Evolutionary conservation across 2,113 vertebrate species (phyloP).

Genomic region (Coreoperca whiteheadi): DNA sequence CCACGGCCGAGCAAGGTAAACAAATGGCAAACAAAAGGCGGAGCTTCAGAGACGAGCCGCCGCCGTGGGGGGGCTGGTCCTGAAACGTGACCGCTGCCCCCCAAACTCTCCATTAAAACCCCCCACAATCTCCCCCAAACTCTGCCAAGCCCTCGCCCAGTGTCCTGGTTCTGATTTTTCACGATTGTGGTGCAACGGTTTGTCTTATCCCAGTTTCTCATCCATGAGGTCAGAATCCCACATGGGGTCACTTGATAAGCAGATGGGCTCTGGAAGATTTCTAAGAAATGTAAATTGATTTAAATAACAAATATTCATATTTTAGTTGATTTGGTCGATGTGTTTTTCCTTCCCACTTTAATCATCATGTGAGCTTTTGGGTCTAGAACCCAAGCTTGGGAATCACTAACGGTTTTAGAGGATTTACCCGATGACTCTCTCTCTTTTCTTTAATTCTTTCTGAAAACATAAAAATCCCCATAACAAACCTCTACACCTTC

Average conservation of each 20-base stretch:
- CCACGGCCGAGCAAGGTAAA: constrained; percentile 81
- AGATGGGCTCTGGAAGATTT: not conserved
- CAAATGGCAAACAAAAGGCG: constrained; percentile 82
- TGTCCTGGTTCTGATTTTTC: no score
- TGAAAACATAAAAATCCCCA: constrained; percentile 4
- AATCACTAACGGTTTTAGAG: not conserved
- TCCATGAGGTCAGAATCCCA: not conserved
- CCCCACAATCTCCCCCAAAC: no score
- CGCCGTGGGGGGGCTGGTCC: constrained; percentile 46
- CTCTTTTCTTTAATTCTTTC: no score
- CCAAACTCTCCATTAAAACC: no score
- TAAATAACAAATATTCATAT: not conserved
- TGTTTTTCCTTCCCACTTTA: not conserved
- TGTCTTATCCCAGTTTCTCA: no score
- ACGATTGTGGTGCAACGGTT: no score
- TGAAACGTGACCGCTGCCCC: constrained; percentile 16
- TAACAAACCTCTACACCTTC: not conserved
- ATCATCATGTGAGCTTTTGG: constrained; percentile 25
- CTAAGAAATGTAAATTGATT: not conserved
- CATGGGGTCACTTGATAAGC: not conserved
- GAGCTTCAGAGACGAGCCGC: constrained; percentile 71
- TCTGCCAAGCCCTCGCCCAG: no score
- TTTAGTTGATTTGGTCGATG: not conserved
- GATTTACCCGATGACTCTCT: constrained; percentile 7
- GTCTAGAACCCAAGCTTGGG: not conserved